These are phyloP conservation scores for Lacerta viridis DNA, from an alignment of 2,797 vertebrate genomes.

Conservation along the genomic window DNA sequence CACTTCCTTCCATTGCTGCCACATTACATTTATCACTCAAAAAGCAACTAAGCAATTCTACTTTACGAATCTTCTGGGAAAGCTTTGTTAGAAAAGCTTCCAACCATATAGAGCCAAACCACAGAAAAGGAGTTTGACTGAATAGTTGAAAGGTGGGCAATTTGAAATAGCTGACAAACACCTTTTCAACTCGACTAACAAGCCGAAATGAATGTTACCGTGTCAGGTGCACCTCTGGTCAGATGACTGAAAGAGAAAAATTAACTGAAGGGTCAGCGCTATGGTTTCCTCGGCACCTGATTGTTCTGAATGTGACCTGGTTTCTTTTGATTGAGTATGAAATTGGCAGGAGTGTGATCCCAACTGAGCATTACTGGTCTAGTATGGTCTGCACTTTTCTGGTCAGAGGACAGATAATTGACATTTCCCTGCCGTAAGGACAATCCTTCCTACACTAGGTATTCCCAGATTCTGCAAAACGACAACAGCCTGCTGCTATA, in stretches of 20 bases:
- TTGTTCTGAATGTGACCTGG: constrained; percentile 60
- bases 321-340: constrained; percentile 68
- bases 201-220: constrained; percentile 61
- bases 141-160: constrained; percentile 61
- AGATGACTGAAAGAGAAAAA: constrained; percentile 56
- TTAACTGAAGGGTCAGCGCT: constrained; percentile 47
- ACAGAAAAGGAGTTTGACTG: constrained; percentile 60
- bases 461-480: constrained; percentile 56
- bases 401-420: constrained; percentile 52
- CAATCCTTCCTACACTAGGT: constrained; percentile 62
- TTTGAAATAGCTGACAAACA: constrained; percentile 74
- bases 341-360: constrained; percentile 40
- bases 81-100: constrained; percentile 59
- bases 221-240: constrained; percentile 58
- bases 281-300: constrained; percentile 46
- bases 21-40: constrained; percentile 55
- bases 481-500: constrained; percentile 20
- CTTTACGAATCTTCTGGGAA: constrained; percentile 52
- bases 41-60: constrained; percentile 48
- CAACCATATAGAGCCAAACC: constrained; percentile 47
- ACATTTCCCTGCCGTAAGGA: constrained; percentile 48
- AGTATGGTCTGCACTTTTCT: constrained; percentile 52
- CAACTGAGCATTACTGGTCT: constrained; percentile 53
- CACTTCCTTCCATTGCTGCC: constrained; percentile 5
- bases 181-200: constrained; percentile 53